Evolutionary conservation across 2,888 invertebrate species (phyloP).

Genomic region (Leucoptera coffeella): DNA sequence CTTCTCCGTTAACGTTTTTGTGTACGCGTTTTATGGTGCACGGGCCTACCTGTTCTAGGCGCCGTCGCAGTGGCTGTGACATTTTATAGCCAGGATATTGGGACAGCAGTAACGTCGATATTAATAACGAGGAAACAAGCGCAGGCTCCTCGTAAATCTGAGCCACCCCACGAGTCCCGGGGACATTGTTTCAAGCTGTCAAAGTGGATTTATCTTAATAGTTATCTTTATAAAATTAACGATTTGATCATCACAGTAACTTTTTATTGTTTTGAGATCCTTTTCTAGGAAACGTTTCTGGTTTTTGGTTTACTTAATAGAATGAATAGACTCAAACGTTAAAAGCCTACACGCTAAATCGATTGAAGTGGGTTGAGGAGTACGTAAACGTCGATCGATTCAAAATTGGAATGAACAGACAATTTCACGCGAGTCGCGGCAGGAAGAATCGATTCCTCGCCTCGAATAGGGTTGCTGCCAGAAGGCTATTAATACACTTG

Average conservation of each 20-base stretch:
- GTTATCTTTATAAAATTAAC: too few species aligned
- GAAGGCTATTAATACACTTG: too few species aligned
- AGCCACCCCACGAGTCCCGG: too few species aligned
- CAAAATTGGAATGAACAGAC: slow-evolving; percentile 22
- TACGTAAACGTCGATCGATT: slow-evolving; percentile 26
- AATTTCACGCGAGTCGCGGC: slow-evolving; percentile 38
- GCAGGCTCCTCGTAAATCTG: slow-evolving; percentile 35
- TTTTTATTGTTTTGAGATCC: too few species aligned
- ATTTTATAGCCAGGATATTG: slow-evolving; percentile 48
- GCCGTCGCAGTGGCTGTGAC: slow-evolving; percentile 48
- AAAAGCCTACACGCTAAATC: slow-evolving; percentile 21
- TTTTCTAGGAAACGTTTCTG: too few species aligned
- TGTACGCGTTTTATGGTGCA: slow-evolving; percentile 25
- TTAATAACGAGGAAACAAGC: slow-evolving; percentile 40
- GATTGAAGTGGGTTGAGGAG: slow-evolving; percentile 15
- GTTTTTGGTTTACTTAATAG: too few species aligned
- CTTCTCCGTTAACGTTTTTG: slow-evolving; percentile 30
- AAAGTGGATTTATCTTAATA: too few species aligned
- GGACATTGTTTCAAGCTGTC: slow-evolving; percentile 19
- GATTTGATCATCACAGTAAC: too few species aligned
- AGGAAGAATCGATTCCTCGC: slow-evolving; percentile 31
- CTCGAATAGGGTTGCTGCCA: neutral
- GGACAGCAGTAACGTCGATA: slow-evolving; percentile 47
- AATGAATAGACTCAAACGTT: too few species aligned
- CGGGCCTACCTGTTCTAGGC: slow-evolving; percentile 44